Base-by-base conservation (phyloP, 2,888 invertebrate genomes). In the Carpatolechia fugitivella region DNA sequence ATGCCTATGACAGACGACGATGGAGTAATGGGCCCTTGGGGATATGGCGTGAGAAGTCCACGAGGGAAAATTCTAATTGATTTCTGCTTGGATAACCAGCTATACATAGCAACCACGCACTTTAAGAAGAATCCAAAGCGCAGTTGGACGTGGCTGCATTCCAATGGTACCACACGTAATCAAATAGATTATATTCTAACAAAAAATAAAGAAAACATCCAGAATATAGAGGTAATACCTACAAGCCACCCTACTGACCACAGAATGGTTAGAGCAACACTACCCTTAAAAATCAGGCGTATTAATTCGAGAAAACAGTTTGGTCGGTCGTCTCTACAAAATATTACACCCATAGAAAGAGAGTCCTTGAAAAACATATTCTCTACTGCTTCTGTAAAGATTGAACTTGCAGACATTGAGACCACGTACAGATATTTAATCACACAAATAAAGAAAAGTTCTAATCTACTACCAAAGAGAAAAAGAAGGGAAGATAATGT, bases 1-100 rank as follows among this genome's bases (percentile, higher is more conserved):
- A 31, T 18, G n/a, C 33, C 47, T 8, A 33, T 29, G 14, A 2
- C 14, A 30, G 54, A 48, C 20, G 49, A 49, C 8, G 38, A 30
- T 1, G 20, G 11, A 24, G 31, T 54, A 6, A 30, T 36, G 30
- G 49, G 49, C 5, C 30, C 38, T 1, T 54, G 33, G 24, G 40
- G 54, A 16, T 56, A 56, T 46, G 53, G 55, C 1, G 16, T 44
- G n/a, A 48, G 55, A 50, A 53, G 29, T 24, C 13, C 49, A 8
- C 52, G 50, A 46, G 55, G 58, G 16, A 30, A 53, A 8, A 13
- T 14, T 3, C 36, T 58, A 16, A 41, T 53, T 6, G n/a, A 55
- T 7, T 55, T 58, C 14, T 53, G 49, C 31, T 13, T 52, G 3
- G 31, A 54, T 30, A 36, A 58, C 16, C 8, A 54, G 29, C 24